A percentile compares a stretch with the other conserved stretches of the same genome.
Conservation (phyloP, 2,113 vertebrate species). For the Tragelaphus imberbis region DNA sequence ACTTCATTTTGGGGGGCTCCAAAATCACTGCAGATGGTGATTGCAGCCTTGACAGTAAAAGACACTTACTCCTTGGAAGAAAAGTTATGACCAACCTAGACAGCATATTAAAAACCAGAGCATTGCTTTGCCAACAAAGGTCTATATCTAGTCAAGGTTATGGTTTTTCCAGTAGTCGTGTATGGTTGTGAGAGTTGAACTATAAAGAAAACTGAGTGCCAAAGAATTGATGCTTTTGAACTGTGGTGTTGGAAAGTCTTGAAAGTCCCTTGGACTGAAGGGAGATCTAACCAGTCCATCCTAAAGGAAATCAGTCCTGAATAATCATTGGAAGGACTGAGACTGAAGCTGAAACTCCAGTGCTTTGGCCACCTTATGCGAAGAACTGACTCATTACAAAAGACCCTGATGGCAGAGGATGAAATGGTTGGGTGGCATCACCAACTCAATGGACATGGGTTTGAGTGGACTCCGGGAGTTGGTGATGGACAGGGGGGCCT, state of each 20-base stretch:
- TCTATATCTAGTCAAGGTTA: not conserved
- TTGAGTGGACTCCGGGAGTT: not conserved
- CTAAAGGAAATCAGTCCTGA: not conserved
- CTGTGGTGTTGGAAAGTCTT: not conserved
- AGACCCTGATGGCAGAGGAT: not conserved
- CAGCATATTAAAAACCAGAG: not conserved
- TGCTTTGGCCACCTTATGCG: not conserved
- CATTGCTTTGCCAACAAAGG: not conserved
- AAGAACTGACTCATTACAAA: not conserved
- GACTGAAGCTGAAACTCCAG: not conserved
- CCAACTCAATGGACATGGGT: not conserved
- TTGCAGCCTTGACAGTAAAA: fast-evolving
- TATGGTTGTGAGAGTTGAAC: not conserved
- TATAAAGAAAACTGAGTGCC: not conserved
- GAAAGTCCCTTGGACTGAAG: not conserved
- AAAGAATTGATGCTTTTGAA: not conserved
- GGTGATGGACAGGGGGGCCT: not conserved
- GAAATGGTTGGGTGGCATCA: not conserved
- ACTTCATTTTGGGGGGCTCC: fast-evolving
- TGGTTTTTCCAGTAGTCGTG: not conserved
- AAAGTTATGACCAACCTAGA: not conserved
- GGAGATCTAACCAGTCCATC: not conserved
- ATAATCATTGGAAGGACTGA: not conserved
- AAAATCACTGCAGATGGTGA: not conserved
- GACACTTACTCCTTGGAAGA: not conserved